A percentile compares a stretch with the other conserved stretches of the same genome.
Evolutionary conservation across 2,113 vertebrate genomes (phyloP).

Genomic region (Leptobrachium leishanense): DNA sequence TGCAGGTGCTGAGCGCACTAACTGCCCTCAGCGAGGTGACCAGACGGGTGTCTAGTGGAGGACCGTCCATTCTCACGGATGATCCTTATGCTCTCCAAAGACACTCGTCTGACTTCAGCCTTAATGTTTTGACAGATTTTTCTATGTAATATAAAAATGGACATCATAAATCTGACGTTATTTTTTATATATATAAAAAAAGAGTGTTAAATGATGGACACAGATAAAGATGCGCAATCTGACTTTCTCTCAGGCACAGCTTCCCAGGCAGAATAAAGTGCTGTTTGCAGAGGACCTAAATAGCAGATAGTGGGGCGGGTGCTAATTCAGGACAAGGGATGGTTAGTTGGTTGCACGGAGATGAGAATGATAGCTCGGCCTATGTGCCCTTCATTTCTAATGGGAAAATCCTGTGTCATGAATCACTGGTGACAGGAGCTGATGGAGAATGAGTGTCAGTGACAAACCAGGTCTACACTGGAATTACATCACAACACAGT

Average conservation of each 20-base stretch:
- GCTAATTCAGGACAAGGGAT: conserved; percentile 38
- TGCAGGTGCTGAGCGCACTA: too few relatives aligned
- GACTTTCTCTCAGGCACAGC: conserved; percentile 15
- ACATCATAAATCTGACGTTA: too few relatives aligned
- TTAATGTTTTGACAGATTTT: too few relatives aligned
- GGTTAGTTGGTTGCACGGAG: conserved; percentile 18
- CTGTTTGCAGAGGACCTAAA: conserved; percentile 16
- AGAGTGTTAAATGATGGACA: conserved; percentile 27
- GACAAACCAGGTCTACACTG: conserved; percentile 11
- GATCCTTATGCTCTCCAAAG: too few relatives aligned
- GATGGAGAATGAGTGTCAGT: conserved; percentile 35
- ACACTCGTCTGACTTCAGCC: too few relatives aligned
- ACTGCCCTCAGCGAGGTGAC: too few relatives aligned
- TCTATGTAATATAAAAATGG: too few relatives aligned
- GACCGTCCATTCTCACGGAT: too few relatives aligned
- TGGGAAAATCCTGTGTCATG: conserved; percentile 36
- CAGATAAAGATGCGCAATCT: conserved; percentile 43
- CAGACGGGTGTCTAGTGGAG: too few relatives aligned
- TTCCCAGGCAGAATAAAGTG: conserved; percentile 32
- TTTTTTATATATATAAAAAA: neutral
- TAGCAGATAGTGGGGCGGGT: conserved; percentile 30
- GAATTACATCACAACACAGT: conserved; percentile 7
- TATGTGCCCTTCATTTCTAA: conserved; percentile 33
- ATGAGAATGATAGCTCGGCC: conserved; percentile 19
- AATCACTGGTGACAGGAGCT: conserved; percentile 27